A percentile compares a stretch with the other conserved stretches of the same genome.
These are phyloP conservation scores for Chymomyza caudatula DNA, from an alignment of 2,888 invertebrate species.

Conservation along the genomic window DNA sequence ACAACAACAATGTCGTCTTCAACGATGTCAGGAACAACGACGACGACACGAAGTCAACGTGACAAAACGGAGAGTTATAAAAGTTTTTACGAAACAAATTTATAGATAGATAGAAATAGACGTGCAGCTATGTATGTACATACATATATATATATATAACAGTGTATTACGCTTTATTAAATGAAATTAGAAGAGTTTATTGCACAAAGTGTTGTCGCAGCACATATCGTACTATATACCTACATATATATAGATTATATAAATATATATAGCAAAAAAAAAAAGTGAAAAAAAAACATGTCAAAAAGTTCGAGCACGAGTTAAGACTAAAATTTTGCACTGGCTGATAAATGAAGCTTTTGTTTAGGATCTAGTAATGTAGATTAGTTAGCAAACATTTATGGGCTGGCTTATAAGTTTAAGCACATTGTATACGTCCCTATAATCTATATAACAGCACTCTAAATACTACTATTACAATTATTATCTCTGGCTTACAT, in stretches of 20 bases:
- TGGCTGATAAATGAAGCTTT: constrained; percentile 21
- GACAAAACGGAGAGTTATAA: constrained; percentile 73
- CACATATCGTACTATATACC: background rate
- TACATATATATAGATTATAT: background rate
- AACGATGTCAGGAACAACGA: constrained; percentile 32
- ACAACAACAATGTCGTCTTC: constrained; percentile 19
- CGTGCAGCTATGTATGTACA: background rate
- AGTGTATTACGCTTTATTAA: constrained; percentile 56
- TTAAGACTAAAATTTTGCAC: constrained; percentile 28
- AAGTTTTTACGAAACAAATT: constrained; percentile 77
- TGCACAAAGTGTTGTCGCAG: constrained; percentile 33
- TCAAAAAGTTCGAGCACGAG: constrained; percentile 7
- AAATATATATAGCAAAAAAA: constrained; percentile 22
- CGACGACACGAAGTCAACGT: constrained; percentile 55
- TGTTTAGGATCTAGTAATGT: constrained; percentile 7
- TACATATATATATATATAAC: constrained; percentile 11
- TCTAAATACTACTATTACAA: constrained; percentile 18
- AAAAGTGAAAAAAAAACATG: constrained; percentile 8
- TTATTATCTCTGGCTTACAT: constrained; percentile 53
- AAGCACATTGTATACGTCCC: constrained; percentile 19
- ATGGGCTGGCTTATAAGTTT: constrained; percentile 19
- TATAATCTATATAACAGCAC: background rate
- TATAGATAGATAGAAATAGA: constrained; percentile 55
- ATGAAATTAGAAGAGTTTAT: constrained; percentile 45
- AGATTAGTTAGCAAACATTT: too few species aligned